A percentile compares a stretch with the other conserved stretches of the same genome.
Evolutionary conservation across 2,797 vertebrate species (phyloP).

Genomic region (Fistularia commersonii): DNA sequence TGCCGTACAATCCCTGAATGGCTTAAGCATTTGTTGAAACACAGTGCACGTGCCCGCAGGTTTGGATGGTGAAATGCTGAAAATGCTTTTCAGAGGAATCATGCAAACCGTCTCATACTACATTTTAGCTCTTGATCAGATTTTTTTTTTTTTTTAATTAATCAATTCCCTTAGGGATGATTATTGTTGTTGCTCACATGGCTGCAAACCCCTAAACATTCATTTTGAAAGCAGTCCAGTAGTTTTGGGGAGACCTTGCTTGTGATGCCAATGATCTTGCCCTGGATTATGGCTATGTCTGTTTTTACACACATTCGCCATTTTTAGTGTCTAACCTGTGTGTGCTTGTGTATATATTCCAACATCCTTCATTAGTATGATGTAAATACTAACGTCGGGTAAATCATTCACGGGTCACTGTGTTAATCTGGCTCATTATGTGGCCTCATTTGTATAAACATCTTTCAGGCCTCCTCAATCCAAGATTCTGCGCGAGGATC

Average conservation of each 20-base stretch:
- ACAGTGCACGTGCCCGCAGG: constrained; percentile 20
- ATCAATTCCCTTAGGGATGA: constrained; percentile 6
- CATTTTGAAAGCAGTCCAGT: too few species aligned
- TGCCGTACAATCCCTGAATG: constrained; percentile 20
- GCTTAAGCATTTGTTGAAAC: constrained; percentile 18
- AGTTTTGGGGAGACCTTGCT: too few species aligned
- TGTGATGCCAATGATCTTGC: too few species aligned
- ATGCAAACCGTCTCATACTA: not conserved
- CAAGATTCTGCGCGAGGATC: constrained; percentile 91
- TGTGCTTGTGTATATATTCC: not conserved
- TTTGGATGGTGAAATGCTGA: constrained; percentile 4
- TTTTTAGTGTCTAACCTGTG: not conserved
- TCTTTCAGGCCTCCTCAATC: constrained; percentile 87
- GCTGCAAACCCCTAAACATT: not conserved
- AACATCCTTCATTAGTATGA: too few species aligned
- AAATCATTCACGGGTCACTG: not conserved
- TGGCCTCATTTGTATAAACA: not conserved
- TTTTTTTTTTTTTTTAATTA: constrained; percentile 16
- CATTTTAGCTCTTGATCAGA: not conserved
- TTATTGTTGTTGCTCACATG: not conserved
- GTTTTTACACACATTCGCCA: too few species aligned
- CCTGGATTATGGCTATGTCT: too few species aligned
- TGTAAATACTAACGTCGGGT: too few species aligned
- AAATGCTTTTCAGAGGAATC: not conserved
- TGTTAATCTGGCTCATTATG: not conserved